phyloP scores from a whole-genome alignment of 2,113 vertebrate species.

The Zonotrichia leucophrys region DNA sequence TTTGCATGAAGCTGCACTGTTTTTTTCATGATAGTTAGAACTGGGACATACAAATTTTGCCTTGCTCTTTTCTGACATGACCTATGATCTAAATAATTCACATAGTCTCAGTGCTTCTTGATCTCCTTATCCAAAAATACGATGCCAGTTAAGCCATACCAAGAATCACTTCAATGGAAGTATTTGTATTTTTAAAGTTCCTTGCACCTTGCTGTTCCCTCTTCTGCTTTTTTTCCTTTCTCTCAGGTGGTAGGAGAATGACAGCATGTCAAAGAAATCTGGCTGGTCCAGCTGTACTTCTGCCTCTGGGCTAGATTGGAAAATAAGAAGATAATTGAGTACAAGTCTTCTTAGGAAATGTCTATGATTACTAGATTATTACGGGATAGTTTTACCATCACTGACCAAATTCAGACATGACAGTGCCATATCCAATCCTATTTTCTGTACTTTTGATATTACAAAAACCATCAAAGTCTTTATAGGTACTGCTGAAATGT shows the following conservation, averaged over 20 bases:
- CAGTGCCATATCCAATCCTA: neutral
- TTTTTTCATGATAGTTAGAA: neutral
- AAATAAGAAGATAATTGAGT: neutral
- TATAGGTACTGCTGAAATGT: neutral
- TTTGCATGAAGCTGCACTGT: neutral
- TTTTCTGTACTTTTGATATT: neutral
- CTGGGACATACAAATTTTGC: fast-evolving
- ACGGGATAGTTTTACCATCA: neutral
- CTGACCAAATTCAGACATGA: neutral
- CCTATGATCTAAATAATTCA: neutral
- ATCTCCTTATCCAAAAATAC: neutral
- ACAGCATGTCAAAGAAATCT: neutral
- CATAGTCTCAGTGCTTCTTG: neutral
- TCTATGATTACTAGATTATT: neutral
- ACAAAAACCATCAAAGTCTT: neutral
- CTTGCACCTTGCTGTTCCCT: neutral
- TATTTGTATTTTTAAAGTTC: neutral
- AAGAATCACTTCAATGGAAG: neutral
- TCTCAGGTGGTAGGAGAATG: neutral
- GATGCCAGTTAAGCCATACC: neutral
- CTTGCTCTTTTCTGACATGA: neutral
- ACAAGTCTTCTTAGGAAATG: neutral
- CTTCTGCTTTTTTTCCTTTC: neutral
- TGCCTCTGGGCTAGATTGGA: neutral
- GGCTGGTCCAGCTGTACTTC: neutral